Conservation (phyloP, 2,797 vertebrate species). For the Somateria mollissima region DNA sequence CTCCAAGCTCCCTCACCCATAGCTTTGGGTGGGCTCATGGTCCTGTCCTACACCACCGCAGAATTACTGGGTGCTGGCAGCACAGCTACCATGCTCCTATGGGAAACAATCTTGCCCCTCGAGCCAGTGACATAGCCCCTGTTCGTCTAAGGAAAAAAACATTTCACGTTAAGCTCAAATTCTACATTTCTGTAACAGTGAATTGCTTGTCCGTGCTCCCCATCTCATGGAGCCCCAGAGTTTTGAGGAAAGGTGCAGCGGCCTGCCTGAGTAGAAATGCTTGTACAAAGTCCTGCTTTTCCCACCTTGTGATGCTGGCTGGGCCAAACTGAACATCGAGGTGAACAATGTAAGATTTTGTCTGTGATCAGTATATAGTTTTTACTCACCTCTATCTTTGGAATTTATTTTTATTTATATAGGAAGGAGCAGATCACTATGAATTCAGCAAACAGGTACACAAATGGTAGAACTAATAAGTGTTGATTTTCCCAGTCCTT, state of each 20-base stretch:
- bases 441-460: neutral
- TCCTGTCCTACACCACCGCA: neutral
- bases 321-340: neutral
- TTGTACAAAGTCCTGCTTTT: neutral
- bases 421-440: neutral
- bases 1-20: neutral
- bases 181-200: neutral
- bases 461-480: neutral
- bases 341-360: neutral
- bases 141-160: neutral
- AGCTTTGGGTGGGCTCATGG: neutral
- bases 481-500: neutral
- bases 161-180: neutral
- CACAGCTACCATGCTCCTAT: fast-evolving
- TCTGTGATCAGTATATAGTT: neutral
- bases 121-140: neutral
- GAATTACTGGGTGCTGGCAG: neutral
- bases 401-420: neutral
- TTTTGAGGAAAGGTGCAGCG: neutral
- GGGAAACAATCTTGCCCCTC: neutral
- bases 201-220: neutral
- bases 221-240: neutral
- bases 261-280: neutral
- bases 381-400: fast-evolving
- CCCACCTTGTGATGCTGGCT: neutral